Percentiles rank a stretch among this genome's conserved stretches.
Conservation (phyloP, 2,797 vertebrate species). For the Microcaecilia unicolor region DNA sequence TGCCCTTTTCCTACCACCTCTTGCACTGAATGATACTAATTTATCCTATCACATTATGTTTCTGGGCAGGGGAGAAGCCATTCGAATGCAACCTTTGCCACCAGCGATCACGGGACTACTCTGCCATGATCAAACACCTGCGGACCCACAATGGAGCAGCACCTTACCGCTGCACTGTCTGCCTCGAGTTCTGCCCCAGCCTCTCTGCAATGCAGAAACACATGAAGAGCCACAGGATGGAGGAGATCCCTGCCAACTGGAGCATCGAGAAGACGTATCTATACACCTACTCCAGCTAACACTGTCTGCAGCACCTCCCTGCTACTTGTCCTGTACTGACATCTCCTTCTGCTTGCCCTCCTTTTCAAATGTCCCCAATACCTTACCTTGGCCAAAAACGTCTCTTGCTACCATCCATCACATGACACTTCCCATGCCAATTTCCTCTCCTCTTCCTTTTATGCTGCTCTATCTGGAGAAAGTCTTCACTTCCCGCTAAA, state of each 20-base stretch:
- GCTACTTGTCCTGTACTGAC: neutral
- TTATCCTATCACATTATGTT: neutral
- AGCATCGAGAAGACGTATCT: conserved; percentile 68
- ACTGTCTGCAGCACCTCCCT: neutral
- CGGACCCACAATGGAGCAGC: conserved; percentile 70
- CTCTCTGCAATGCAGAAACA: conserved; percentile 76
- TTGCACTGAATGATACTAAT: no score
- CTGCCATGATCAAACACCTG: conserved; percentile 83
- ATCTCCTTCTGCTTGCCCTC: neutral
- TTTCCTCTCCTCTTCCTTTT: no score
- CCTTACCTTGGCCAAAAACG: no score
- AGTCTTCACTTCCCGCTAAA: no score
- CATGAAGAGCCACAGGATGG: conserved; percentile 59
- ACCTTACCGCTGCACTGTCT: conserved; percentile 74
- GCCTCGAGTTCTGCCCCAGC: conserved; percentile 69
- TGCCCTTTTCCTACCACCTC: no score
- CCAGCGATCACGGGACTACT: conserved; percentile 78
- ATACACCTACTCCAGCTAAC: conserved; percentile 55
- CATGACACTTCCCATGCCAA: no score
- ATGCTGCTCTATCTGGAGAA: no score
- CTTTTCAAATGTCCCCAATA: conserved; percentile 7
- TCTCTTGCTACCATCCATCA: no score
- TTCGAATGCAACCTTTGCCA: conserved; percentile 74
- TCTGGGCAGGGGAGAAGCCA: conserved; percentile 62
- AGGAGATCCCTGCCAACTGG: conserved; percentile 75